Conservation (phyloP, 2,888 invertebrate species). For the Yponomeuta sedellus region DNA sequence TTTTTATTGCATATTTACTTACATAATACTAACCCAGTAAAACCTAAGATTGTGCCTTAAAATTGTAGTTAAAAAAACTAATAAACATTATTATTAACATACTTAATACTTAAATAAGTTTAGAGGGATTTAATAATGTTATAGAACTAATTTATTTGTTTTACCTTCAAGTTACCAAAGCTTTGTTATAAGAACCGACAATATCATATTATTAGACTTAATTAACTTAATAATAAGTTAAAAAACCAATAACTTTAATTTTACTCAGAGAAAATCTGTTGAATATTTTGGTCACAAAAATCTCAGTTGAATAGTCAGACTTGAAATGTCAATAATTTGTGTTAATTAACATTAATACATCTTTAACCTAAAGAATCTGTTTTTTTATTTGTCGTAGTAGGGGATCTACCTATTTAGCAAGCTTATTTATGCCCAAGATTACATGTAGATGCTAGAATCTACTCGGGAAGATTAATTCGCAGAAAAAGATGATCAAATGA, state of each 20-base stretch:
- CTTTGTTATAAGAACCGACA: not conserved
- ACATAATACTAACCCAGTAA: not conserved
- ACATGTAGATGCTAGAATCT: too few relatives aligned
- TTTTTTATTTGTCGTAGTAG: not conserved
- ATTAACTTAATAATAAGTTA: not conserved
- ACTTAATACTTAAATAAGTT: not conserved
- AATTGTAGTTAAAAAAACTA: not conserved
- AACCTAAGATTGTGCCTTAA: constrained; percentile 9
- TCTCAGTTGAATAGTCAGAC: not conserved
- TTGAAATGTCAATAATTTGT: not conserved
- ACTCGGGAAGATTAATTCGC: too few relatives aligned
- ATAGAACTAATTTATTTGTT: not conserved
- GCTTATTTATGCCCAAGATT: too few relatives aligned
- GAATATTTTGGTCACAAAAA: not conserved
- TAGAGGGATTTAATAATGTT: not conserved
- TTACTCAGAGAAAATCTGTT: too few relatives aligned
- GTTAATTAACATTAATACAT: not conserved
- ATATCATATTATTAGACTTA: not conserved
- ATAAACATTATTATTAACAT: not conserved
- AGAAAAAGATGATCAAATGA: too few relatives aligned
- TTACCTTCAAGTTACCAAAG: not conserved
- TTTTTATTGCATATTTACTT: not conserved
- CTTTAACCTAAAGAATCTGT: not conserved
- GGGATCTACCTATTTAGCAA: too few relatives aligned
- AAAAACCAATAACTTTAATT: not conserved